A percentile compares a stretch with the other conserved stretches of the same genome.
These are phyloP conservation scores for Pogonognathellus flavescens DNA, from an alignment of 1,140 invertebrate genomes.

Conservation along the genomic window DNA sequence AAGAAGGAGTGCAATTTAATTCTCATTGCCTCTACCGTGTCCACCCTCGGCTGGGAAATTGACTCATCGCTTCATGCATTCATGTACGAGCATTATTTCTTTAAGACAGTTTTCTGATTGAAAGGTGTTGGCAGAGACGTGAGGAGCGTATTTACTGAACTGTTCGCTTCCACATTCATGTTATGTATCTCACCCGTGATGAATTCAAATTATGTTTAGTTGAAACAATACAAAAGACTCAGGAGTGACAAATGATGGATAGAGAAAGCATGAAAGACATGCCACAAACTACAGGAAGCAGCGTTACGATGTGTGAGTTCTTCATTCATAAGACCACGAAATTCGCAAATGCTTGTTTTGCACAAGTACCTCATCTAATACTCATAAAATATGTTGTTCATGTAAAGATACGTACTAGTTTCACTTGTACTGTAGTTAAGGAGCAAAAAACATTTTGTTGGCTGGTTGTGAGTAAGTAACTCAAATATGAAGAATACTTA, in stretches of 20 bases:
- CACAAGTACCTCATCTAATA: conserved; percentile 48
- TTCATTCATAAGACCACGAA: conserved; percentile 53
- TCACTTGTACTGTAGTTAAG: no score
- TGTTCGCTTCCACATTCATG: not conserved
- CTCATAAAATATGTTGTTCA: not conserved
- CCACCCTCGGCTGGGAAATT: not conserved
- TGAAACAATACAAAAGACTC: conserved; percentile 10
- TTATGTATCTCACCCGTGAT: conserved; percentile 16
- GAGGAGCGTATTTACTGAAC: not conserved
- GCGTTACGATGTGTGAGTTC: conserved; percentile 54
- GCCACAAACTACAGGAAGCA: conserved; percentile 53
- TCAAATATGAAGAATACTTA: no score
- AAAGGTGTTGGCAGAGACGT: not conserved
- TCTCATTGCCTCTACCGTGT: not conserved
- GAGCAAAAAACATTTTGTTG: no score
- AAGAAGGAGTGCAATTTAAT: no score
- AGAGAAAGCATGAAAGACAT: conserved; percentile 44
- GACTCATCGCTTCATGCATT: not conserved
- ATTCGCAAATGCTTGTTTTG: conserved; percentile 45
- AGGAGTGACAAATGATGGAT: conserved; percentile 40
- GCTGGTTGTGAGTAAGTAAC: no score
- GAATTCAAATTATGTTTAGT: conserved; percentile 25
- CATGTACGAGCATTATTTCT: not conserved
- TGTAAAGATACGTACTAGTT: not conserved
- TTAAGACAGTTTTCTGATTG: no score